Base-by-base conservation (phyloP, 2,113 vertebrate species). In the Ammodramus savannarum region DNA sequence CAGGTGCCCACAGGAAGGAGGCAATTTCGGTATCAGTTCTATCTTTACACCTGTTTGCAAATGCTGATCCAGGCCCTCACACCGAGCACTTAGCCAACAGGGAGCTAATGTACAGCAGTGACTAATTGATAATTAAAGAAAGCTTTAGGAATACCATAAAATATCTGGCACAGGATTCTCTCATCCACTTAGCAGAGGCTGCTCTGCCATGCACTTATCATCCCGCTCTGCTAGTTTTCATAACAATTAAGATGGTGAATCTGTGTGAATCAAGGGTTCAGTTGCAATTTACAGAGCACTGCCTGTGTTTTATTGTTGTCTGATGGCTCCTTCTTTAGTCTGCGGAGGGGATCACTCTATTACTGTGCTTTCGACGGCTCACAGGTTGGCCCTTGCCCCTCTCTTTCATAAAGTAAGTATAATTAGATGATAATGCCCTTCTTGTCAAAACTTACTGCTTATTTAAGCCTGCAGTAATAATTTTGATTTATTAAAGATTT, bases 341-440 rank as follows among this genome's bases (percentile, higher is more conserved):
- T 94, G 94, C 12, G 8, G 65, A 89, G 75, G 74, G 89, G 90
- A 97, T 95, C 93, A 87, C 84, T 96, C 92, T 82, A 92, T 92
- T 94, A 90, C 81, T 63, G 84, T 21, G 49, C 71, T 91, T 96
- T 85, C 59, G 95, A 94, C 6, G 10, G 90, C 83, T 96, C 96
- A 92, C 94, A 91, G 86, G 89, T 95, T 96, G 96, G 92, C 96
- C 91, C 91, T 85, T 74, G 74, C 92, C 88, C 43, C 81, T 83
- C 85, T 96, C 63, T 93, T 93, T 97, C 92, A 90, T 93, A 88
- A 95, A 95, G 87, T 79, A 95, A 95, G 79, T 93, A 89, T 97
- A 96, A 97, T 96, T 96, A 96, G 97, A 96, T 96, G 92, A 79
- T 96, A 97, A 94, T 96, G 92, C 43, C 66, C 78, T 94, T 80